phyloP scores from a whole-genome alignment of 92 coral and sea anemone species.

The Metridium senile region DNA sequence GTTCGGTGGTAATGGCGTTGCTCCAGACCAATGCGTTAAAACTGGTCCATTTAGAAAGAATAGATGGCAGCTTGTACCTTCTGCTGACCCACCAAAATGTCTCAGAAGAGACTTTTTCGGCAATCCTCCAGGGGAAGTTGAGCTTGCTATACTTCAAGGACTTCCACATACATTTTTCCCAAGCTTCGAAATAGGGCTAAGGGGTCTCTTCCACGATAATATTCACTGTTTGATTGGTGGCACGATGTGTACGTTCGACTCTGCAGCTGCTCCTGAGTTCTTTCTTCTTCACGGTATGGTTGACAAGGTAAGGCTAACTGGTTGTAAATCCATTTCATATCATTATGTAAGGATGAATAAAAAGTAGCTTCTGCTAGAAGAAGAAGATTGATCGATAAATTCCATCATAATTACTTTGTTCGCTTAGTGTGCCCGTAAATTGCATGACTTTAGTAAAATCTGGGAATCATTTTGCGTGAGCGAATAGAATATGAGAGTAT shows the following conservation, averaged over 20 bases:
- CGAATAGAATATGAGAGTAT: too few species aligned
- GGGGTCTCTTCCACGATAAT: slow-evolving; percentile 68
- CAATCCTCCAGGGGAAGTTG: slow-evolving; percentile 68
- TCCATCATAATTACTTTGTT: too few species aligned
- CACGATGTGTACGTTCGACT: slow-evolving; percentile 76
- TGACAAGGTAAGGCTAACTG: slow-evolving; percentile 76
- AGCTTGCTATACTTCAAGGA: slow-evolving; percentile 47
- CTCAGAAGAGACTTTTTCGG: slow-evolving; percentile 67
- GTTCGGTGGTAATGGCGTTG: slow-evolving; percentile 81
- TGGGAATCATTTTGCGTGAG: too few species aligned
- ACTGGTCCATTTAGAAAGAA: slow-evolving; percentile 83
- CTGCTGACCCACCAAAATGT: slow-evolving; percentile 58
- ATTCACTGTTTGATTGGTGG: slow-evolving; percentile 83
- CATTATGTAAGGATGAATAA: too few species aligned
- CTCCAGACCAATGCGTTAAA: slow-evolving; percentile 61
- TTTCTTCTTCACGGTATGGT: slow-evolving; percentile 88
- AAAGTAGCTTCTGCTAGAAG: background rate
- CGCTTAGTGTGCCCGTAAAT: too few species aligned
- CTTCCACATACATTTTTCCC: slow-evolving; percentile 31
- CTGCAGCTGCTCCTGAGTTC: slow-evolving; percentile 94
- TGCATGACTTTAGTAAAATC: too few species aligned
- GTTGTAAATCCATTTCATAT: background rate
- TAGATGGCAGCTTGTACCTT: slow-evolving; percentile 59
- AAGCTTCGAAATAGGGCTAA: slow-evolving; percentile 64
- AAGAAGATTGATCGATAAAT: background rate